Percentiles rank a stretch among this genome's conserved stretches.
Evolutionary conservation across 2,888 invertebrate species (phyloP).

Genomic region (Spisula subtruncata): DNA sequence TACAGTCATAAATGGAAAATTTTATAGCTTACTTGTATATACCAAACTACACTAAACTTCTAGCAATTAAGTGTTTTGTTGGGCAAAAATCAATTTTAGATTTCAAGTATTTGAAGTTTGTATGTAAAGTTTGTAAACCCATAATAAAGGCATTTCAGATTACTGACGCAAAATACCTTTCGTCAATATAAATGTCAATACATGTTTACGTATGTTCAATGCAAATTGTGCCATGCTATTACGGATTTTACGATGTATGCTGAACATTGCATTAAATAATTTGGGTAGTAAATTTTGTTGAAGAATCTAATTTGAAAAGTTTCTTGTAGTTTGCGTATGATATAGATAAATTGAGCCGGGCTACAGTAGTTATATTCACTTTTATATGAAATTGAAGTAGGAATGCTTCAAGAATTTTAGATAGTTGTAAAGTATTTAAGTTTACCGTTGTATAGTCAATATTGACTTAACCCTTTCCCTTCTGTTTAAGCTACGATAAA

Average conservation of each 20-base stretch:
- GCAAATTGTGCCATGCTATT: background rate
- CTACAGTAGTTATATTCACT: background rate
- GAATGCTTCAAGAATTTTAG: conserved; percentile 9
- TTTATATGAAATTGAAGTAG: background rate
- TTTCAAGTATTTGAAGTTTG: conserved; percentile 15
- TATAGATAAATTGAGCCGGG: background rate
- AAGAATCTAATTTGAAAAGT: background rate
- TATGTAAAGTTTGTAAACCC: background rate
- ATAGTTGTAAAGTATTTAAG: background rate
- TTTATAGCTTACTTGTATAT: background rate
- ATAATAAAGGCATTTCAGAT: background rate
- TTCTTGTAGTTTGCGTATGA: background rate
- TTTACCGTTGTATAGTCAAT: conserved; percentile 12
- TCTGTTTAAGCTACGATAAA: conserved; percentile 1
- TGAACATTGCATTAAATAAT: no score
- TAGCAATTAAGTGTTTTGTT: conserved; percentile 6
- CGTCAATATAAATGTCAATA: background rate
- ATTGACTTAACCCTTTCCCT: conserved; percentile 2
- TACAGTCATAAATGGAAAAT: background rate
- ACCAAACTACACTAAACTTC: background rate
- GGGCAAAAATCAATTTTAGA: conserved; percentile 12
- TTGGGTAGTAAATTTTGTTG: background rate
- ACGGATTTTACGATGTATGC: background rate
- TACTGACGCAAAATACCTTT: conserved; percentile 2
- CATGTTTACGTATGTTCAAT: background rate